Evolutionary conservation across 1,140 invertebrate species (phyloP), one percentile per base, ranked within the genome.

Genomic region (Zophobas atratus): DNA sequence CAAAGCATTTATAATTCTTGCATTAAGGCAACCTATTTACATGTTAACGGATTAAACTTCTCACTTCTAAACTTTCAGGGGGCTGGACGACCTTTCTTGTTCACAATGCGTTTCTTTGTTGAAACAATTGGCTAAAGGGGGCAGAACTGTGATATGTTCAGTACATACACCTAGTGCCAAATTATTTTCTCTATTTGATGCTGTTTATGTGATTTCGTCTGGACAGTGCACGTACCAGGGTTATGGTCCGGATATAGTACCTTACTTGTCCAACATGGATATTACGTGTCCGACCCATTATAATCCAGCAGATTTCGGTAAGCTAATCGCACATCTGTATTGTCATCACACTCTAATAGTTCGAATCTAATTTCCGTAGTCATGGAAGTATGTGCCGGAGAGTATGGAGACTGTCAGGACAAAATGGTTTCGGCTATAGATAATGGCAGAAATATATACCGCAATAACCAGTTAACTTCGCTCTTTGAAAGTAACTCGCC

Each of bases 91-190:
- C 84, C 84, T 94, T 36, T 92, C 94, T 0, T 94, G 93, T 57
- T 89, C 91, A 0, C 94, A 95, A 38, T 95, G 94, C 77, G 89
- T 95, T 33, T 89, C 92, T 0, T 87, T 96, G 33, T 86, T 97
- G 1, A 94, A 94, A 85, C 89, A 90, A 36, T 88, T 98, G 46
- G 95, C 96, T 0, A 84, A 91, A 49, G 94, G 92, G 1, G 95
- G 96, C 0, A 88, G 96, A 43, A 97, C 96, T 0, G 93, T 98
- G 0, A 91, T 98, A 20, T 98, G 96, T 84, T 97, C 96, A 0
- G 92, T 98, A 34, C 97, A 98, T 84, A 97, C 96, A 32, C 97
- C 97, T 0, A 97, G 95, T 77, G 94, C 94, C 0, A 91, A 90
- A 56, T 87, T 94, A 46, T 95, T 96, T 84, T 86, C 91, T 0